Base-by-base conservation (phyloP, 2,888 invertebrate genomes). In the Charanyca ferruginea region DNA sequence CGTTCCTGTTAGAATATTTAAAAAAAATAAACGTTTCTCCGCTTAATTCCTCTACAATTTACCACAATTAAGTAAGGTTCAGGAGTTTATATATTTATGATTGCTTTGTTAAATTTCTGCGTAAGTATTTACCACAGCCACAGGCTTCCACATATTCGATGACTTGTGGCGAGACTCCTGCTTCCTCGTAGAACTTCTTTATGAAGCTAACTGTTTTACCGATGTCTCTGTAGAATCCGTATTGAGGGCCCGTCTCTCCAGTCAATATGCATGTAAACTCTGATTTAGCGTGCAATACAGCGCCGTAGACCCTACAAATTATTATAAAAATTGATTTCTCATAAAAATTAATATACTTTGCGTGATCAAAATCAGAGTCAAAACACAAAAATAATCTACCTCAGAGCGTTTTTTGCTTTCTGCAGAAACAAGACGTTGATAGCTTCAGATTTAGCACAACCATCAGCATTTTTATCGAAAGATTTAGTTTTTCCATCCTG, bases 131-230 rank as follows among this genome's bases (percentile, higher is more conserved):
- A 94, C 98, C 98, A 71, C 97, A 97, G 69, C 98, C 97, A 83
- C 98, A 98, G 42, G 98, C 98, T 93, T 99, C 99, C 3, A 99
- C 96, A 87, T 97, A 99, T 72, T 97, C 96, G 8, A 99, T 96
- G 1, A 94, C 91, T 7, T 92, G 87, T 0, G 98, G 98, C 54
- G 97, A 94, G 13, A 98, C 86, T 28, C 96, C 92, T 20, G 97
- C 96, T 85, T 97, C 96, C 6, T 94, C 82, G 76, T 97, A 97
- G 74, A 97, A 96, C 42, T 96, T 95, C 3, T 91, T 90, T 0
- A 97, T 81, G 8, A 97, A 92, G 20, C 90, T 84, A 13, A 91
- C 91, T 69, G 96, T 95, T 20, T 90, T 85, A 20, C 86, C 81
- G 0, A 96, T 94, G 0, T 96, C 95, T 0, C 97, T 96, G 73